These are phyloP conservation scores for Urocolius indicus DNA, from an alignment of 2,113 vertebrate species.

Conservation along the genomic window DNA sequence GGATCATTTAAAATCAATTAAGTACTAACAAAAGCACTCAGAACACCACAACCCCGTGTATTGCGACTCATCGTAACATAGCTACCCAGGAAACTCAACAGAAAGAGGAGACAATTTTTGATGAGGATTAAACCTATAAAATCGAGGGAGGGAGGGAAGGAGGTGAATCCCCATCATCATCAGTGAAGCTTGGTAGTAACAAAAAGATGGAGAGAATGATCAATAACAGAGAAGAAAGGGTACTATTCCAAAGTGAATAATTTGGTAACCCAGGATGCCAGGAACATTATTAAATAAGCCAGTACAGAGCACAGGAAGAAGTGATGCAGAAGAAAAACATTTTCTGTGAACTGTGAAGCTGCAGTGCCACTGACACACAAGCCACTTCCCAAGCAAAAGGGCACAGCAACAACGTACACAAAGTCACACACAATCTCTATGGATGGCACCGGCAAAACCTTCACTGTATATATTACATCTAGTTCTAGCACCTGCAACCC, in stretches of 20 bases:
- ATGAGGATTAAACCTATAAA: not conserved
- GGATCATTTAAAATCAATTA: not conserved
- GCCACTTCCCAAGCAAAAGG: not conserved
- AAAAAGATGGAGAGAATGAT: not conserved
- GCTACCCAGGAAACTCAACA: not conserved
- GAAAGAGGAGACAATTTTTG: not conserved
- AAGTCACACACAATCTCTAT: fast-evolving
- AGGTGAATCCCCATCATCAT: not conserved
- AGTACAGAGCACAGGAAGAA: not conserved
- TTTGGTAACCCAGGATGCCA: not conserved
- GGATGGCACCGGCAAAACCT: not conserved
- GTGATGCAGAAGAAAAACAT: not conserved
- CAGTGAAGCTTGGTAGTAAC: not conserved
- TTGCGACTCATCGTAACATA: not conserved
- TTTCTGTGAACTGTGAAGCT: not conserved
- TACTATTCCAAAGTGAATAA: not conserved
- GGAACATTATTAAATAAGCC: not conserved
- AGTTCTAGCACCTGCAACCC: not conserved
- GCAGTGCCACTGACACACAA: not conserved
- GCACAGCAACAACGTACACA: not conserved
- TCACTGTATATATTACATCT: not conserved
- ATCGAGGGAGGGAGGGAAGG: not conserved
- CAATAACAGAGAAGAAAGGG: not conserved
- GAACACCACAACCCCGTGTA: not conserved
- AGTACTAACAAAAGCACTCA: not conserved